A percentile compares a stretch with the other conserved stretches of the same genome.
These are phyloP conservation scores for Musca domestica DNA, from an alignment of 1,140 invertebrate species.

Conservation along the genomic window DNA sequence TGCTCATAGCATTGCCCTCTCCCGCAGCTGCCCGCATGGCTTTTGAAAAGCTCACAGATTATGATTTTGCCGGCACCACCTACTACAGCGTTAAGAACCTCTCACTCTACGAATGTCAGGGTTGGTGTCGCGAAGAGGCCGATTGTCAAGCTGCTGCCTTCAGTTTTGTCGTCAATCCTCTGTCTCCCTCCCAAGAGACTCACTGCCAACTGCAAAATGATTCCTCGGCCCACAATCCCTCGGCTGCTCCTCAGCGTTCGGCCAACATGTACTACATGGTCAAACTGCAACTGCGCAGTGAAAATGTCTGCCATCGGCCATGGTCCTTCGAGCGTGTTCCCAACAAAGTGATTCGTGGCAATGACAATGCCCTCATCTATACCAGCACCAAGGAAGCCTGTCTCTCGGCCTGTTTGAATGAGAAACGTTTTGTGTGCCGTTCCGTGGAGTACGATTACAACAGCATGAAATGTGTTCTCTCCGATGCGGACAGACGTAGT, in stretches of 20 bases:
- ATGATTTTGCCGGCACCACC: constrained; percentile 84
- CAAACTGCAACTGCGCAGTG: constrained; percentile 85
- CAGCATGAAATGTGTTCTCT: constrained; percentile 84
- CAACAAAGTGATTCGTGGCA: constrained; percentile 83
- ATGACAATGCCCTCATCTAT: constrained; percentile 89
- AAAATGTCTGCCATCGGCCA: constrained; percentile 85
- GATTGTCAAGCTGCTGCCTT: constrained; percentile 89
- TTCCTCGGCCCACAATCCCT: constrained; percentile 82
- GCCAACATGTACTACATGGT: constrained; percentile 95
- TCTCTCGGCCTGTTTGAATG: constrained; percentile 85
- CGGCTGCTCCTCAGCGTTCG: constrained; percentile 74
- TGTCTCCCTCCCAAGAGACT: constrained; percentile 89
- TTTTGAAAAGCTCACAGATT: constrained; percentile 91
- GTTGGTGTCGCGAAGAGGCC: constrained; percentile 87
- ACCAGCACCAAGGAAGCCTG: constrained; percentile 92
- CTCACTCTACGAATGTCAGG: constrained; percentile 90
- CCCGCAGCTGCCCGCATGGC: constrained; percentile 67
- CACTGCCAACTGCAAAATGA: constrained; percentile 90
- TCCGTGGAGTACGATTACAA: constrained; percentile 93
- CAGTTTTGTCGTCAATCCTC: constrained; percentile 87
- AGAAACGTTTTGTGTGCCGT: constrained; percentile 86
- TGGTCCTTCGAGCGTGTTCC: constrained; percentile 94
- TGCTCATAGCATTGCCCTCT: constrained; percentile 33
- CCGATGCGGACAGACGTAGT: constrained; percentile 82
- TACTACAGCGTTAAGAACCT: constrained; percentile 92